These are phyloP conservation scores for Cichladusa arquata DNA, from an alignment of 2,113 vertebrate genomes.

Conservation along the genomic window DNA sequence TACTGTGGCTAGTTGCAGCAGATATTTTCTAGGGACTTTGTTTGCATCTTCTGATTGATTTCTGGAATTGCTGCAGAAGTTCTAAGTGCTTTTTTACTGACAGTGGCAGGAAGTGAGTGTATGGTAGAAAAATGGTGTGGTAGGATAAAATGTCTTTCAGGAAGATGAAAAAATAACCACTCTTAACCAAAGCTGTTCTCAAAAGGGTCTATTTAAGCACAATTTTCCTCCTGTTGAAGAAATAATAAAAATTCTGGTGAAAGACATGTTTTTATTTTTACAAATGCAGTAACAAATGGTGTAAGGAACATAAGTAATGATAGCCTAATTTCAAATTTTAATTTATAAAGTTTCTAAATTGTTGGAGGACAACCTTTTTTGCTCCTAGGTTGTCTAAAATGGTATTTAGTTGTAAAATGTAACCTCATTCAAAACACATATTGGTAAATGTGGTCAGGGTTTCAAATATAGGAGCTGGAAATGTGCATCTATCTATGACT, in stretches of 20 bases:
- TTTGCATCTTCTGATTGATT: neutral
- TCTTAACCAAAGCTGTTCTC: neutral
- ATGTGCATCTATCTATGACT: neutral
- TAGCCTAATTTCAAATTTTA: neutral
- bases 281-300: neutral
- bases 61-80: neutral
- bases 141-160: neutral
- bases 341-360: neutral
- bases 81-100: neutral
- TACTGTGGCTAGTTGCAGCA: neutral
- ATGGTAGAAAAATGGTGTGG: neutral
- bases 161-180: neutral
- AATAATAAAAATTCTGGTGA: neutral
- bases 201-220: neutral
- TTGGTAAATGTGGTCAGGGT: neutral
- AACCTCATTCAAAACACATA: neutral
- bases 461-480: neutral
- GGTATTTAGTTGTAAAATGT: neutral
- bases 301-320: neutral
- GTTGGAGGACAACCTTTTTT: neutral
- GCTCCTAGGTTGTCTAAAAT: neutral
- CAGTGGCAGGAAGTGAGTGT: neutral
- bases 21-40: neutral
- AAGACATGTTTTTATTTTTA: neutral
- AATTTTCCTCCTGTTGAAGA: neutral